phyloP scores from a whole-genome alignment of 2,113 vertebrate genomes.

The Accipiter cooperii region DNA sequence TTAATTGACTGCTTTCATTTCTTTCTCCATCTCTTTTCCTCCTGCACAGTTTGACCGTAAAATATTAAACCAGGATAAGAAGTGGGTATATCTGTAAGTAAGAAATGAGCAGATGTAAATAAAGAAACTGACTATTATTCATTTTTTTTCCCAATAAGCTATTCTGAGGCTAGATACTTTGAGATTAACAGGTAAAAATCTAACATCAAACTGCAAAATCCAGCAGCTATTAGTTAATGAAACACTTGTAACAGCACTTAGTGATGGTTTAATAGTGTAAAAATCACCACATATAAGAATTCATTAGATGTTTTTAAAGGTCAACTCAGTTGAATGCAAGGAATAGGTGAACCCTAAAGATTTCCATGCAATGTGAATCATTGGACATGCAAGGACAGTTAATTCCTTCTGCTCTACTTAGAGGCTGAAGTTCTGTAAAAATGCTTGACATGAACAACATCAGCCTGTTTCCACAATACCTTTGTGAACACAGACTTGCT shows the following conservation, averaged over 20 bases:
- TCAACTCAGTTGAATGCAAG: neutral
- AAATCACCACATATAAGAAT: neutral
- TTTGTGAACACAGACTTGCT: neutral
- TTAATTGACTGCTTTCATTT: constrained; percentile 15
- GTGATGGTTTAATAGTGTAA: neutral
- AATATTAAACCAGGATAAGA: neutral
- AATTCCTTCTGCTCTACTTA: neutral
- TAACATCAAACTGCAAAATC: neutral
- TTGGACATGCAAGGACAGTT: neutral
- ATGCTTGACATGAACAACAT: neutral
- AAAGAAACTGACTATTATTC: neutral
- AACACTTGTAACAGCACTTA: neutral
- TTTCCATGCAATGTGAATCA: neutral
- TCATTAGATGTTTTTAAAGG: neutral
- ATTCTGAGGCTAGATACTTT: neutral
- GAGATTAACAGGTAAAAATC: neutral
- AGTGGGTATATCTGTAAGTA: neutral
- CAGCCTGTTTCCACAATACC: neutral
- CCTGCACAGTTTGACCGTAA: neutral
- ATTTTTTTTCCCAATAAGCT: neutral
- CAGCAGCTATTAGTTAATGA: neutral
- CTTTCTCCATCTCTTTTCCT: neutral
- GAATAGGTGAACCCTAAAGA: neutral
- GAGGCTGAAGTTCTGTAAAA: neutral
- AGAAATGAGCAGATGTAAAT: neutral